Conservation (phyloP, 2,113 vertebrate genomes). For the Prionailurus bengalensis region DNA sequence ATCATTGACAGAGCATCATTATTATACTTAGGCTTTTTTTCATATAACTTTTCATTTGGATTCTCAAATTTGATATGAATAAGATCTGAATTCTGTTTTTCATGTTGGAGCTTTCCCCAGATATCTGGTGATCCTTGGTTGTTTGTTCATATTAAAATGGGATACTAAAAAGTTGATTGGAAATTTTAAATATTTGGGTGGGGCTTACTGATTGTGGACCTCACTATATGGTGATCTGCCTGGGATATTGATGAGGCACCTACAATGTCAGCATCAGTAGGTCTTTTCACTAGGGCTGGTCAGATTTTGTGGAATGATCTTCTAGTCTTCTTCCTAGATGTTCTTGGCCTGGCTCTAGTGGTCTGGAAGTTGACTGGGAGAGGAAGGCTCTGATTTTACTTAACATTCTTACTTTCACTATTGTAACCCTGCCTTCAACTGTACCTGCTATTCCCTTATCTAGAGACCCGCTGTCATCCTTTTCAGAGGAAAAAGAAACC, state of each 20-base stretch:
- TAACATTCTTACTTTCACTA: background rate
- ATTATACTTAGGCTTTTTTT: constrained; percentile 19
- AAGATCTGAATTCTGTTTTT: constrained; percentile 22
- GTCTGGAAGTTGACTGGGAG: background rate
- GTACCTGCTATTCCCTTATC: background rate
- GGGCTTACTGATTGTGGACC: background rate
- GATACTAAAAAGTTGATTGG: constrained; percentile 1
- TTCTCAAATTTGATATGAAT: background rate
- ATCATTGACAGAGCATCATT: background rate
- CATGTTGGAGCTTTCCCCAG: background rate
- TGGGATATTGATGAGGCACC: background rate
- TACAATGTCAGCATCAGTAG: background rate
- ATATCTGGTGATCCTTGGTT: background rate
- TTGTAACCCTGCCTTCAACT: background rate
- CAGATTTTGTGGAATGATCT: background rate
- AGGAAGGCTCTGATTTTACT: background rate
- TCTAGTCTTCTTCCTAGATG: background rate
- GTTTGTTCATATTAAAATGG: constrained; percentile 35
- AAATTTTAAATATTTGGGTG: constrained; percentile 44
- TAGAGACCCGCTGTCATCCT: background rate
- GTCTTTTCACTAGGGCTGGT: background rate
- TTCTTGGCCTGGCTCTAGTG: background rate
- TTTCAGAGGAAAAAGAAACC: constrained; percentile 18
- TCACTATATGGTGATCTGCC: background rate
- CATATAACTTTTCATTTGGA: constrained; percentile 38